phyloP scores from a whole-genome alignment of 1,140 invertebrate genomes.

The Bombus superbus region DNA sequence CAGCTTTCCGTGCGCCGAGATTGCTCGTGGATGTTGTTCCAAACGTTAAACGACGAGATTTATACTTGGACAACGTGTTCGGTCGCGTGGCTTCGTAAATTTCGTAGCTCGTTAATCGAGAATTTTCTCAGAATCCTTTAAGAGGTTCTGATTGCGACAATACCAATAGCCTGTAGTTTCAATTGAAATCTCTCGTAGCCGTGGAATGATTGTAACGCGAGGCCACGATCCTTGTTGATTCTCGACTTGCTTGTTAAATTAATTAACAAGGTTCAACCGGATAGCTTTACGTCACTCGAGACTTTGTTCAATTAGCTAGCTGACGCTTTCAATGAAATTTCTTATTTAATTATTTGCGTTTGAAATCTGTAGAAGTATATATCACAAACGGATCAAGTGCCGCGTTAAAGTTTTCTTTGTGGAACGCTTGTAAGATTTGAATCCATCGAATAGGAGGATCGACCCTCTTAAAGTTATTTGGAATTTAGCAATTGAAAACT shows the following conservation, averaged over 20 bases:
- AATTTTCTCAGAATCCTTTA: neutral
- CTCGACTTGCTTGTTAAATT: neutral
- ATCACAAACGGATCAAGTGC: too few relatives aligned
- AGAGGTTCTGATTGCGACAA: too few relatives aligned
- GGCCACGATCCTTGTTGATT: neutral
- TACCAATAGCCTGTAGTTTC: neutral
- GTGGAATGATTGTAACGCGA: neutral
- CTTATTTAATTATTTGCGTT: too few relatives aligned
- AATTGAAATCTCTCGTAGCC: neutral
- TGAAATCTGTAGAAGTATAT: neutral
- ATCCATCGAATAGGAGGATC: too few relatives aligned
- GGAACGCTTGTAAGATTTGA: too few relatives aligned
- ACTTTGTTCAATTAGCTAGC: neutral
- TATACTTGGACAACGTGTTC: neutral
- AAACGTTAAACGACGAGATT: neutral
- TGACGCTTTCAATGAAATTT: too few relatives aligned
- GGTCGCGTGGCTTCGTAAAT: neutral
- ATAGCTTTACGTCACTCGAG: neutral
- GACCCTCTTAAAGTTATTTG: too few relatives aligned
- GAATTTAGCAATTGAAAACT: too few relatives aligned
- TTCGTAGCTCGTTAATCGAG: constrained; percentile 18
- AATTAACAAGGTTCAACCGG: too few relatives aligned
- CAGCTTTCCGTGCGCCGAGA: neutral
- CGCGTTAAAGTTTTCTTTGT: too few relatives aligned
- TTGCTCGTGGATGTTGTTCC: neutral